phyloP scores from a whole-genome alignment of 2,888 invertebrate genomes.

The Eilema griseolum region DNA sequence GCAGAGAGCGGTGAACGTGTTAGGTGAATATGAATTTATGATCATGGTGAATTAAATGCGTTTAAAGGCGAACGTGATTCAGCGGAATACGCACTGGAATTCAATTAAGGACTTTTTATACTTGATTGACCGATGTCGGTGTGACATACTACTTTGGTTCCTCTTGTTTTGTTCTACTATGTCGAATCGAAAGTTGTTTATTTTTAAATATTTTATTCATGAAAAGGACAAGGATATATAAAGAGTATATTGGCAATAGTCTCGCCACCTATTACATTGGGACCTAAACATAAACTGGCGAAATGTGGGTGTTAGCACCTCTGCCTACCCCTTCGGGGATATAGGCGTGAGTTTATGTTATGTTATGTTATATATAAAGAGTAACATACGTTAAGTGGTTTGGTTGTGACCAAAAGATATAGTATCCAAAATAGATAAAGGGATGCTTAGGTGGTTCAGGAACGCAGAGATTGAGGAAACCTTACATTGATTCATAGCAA shows the following conservation, averaged over 20 bases:
- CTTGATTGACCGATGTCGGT: constrained; percentile 52
- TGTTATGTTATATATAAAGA: no score
- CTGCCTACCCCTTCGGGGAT: no score
- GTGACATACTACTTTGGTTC: constrained; percentile 33
- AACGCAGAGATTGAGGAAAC: no score
- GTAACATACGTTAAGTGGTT: not conserved
- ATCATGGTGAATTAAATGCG: constrained; percentile 78
- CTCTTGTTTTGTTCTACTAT: constrained; percentile 29
- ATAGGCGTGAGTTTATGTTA: no score
- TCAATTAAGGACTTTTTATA: constrained; percentile 75
- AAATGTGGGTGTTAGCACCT: no score
- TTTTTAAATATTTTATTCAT: not conserved
- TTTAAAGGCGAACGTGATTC: constrained; percentile 73
- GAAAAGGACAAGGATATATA: not conserved
- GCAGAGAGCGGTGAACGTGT: constrained; percentile 71
- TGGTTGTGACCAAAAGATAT: no score
- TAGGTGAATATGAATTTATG: constrained; percentile 83
- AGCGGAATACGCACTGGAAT: constrained; percentile 70
- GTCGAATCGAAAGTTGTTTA: not conserved
- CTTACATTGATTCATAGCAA: no score
- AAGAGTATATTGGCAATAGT: no score
- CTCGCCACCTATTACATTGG: no score
- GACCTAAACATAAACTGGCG: no score
- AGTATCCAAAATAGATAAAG: no score
- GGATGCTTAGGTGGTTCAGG: no score